Evolutionary conservation across 2,113 vertebrate genomes (phyloP).

Genomic region (Nothoprocta perdicaria): DNA sequence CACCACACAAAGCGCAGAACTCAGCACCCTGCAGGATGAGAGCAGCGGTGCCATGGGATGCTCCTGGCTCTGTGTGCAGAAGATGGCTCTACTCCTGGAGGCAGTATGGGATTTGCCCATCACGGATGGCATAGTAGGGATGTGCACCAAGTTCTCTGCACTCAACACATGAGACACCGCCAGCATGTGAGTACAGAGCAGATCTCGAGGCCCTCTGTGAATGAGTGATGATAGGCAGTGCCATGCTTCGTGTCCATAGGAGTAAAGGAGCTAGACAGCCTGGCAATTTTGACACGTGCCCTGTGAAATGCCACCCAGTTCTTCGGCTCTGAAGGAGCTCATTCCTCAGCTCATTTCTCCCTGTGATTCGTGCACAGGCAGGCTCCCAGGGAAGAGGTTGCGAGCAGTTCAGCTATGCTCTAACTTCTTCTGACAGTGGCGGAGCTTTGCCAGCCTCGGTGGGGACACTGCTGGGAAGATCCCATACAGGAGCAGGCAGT

Average conservation of each 20-base stretch:
- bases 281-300: accelerated
- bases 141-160: not conserved
- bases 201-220: not conserved
- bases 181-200: not conserved
- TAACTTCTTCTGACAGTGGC: not conserved
- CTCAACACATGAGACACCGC: not conserved
- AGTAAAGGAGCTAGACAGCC: not conserved
- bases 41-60: too few relatives aligned
- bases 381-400: not conserved
- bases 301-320: not conserved
- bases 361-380: not conserved
- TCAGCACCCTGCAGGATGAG: too few relatives aligned
- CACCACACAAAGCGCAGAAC: too few relatives aligned
- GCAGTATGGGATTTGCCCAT: not conserved
- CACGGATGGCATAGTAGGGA: not conserved
- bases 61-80: not conserved
- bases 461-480: not conserved
- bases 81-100: not conserved
- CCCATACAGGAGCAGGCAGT: not conserved
- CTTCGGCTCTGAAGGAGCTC: not conserved
- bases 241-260: not conserved
- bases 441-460: not conserved
- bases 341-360: not conserved
- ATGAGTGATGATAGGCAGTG: too few relatives aligned
- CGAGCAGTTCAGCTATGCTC: accelerated